Evolutionary conservation across 2,888 invertebrate genomes (phyloP), one percentile per base, ranked within the genome.

Genomic region (Drosophila birchii): DNA sequence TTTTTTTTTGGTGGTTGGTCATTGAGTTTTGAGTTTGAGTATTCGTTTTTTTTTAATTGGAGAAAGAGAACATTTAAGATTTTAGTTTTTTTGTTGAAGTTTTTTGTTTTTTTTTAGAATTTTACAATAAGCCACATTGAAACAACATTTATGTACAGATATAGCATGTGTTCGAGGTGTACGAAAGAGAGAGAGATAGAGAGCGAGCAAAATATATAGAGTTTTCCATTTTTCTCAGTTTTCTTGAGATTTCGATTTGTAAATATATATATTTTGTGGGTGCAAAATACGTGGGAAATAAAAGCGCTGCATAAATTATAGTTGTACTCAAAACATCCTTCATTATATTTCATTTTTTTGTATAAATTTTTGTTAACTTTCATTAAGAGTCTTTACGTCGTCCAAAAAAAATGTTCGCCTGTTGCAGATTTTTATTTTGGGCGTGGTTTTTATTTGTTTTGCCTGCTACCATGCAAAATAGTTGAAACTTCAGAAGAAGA

Each of bases 341-440:
- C 26, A 45, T 8, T 51, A 36, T 51, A 45, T 29, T 18, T 47
- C 1, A 11, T 54, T 56, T 79, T 79, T 85, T 47, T 0, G 49
- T 57, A 44, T 51, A 38, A 44, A 26, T 59, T 61, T 88, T 81
- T 86, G 60, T 86, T 88, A 71, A 82, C 80, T 90, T 91, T 87
- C 90, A 91, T 91, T 92, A 92, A 92, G 92, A 92, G 91, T 88
- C 86, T 91, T 92, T 91, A 91, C 92, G 81, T 87, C 88, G 91
- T 87, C 88, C 90, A 91, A 90, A 83, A 90, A 90, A 83, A 80
- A 77, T 63, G 20, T 63, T 66, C 58, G 9, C 53, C 66, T 54
- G 41, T 23, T 44, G 51, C 62, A 39, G 32, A 41, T 73, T 58
- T 34, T 54, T 3, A n/a, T 77, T 80, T 87, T 89, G 89, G 82